Percentiles rank a stretch among this genome's conserved stretches.
phyloP scores from a whole-genome alignment of 2,888 invertebrate species.

The Drosophila neonasuta region DNA sequence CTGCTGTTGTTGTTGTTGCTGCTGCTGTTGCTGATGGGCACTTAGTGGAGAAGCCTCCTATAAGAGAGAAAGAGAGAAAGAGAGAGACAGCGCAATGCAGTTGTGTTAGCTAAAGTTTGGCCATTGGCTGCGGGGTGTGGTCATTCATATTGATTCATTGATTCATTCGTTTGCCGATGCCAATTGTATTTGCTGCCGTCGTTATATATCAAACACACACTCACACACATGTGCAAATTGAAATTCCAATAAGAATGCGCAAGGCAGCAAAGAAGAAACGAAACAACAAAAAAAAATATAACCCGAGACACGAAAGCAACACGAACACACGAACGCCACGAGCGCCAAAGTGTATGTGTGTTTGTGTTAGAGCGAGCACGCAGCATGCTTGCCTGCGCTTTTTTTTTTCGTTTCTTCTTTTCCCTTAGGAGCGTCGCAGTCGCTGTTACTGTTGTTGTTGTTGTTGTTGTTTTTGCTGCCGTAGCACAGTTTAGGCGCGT shows the following conservation, averaged over 20 bases:
- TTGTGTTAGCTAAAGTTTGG: conserved; percentile 21
- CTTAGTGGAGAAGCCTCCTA: conserved; percentile 81
- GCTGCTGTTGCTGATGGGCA: conserved; percentile 74
- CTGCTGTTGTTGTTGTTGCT: conserved; percentile 70
- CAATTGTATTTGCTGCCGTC: conserved; percentile 29
- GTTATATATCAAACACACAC: conserved; percentile 18
- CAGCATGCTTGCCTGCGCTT: conserved; percentile 4
- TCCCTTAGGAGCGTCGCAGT: conserved; percentile 39
- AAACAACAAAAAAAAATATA: conserved; percentile 16
- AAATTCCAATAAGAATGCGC: conserved; percentile 68
- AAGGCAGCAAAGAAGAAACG: conserved; percentile 18
- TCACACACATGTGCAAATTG: conserved; percentile 30
- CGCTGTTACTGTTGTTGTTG: conserved; percentile 21
- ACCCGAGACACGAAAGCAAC: conserved; percentile 23
- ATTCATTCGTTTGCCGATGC: conserved; percentile 28
- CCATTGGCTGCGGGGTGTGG: conserved; percentile 34
- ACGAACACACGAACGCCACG: conserved; percentile 35
- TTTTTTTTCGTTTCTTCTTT: conserved; percentile 12
- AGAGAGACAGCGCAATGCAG: conserved; percentile 26
- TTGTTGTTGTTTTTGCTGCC: conserved; percentile 9
- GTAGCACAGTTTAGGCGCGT: conserved; percentile 57
- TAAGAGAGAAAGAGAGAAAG: background rate
- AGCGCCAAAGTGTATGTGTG: too few species aligned
- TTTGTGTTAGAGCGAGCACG: conserved; percentile 12
- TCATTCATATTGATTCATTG: conserved; percentile 3